Percentiles rank a stretch among this genome's conserved stretches.
Evolutionary conservation across 2,113 vertebrate species (phyloP).

Genomic region (Emydocephalus ijimae): DNA sequence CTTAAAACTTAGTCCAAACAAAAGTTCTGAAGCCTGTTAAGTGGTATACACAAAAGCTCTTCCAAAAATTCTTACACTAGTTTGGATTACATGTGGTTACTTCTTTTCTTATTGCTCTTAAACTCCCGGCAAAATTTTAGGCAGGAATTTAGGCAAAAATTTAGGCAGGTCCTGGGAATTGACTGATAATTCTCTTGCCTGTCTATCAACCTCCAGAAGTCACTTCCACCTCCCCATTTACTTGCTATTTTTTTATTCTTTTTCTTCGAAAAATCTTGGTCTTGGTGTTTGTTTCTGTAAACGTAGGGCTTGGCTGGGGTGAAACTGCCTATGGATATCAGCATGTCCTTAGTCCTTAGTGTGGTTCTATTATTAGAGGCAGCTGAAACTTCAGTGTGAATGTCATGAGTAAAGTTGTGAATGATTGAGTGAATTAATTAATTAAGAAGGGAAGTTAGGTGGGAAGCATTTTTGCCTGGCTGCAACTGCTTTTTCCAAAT

Average conservation of each 20-base stretch:
- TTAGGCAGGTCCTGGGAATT: neutral
- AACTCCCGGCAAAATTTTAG: neutral
- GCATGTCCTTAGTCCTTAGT: neutral
- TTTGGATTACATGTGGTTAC: neutral
- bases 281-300: neutral
- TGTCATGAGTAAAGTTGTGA: neutral
- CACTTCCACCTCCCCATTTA: neutral
- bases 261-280: neutral
- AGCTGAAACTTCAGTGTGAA: neutral
- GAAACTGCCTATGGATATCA: neutral
- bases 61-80: neutral
- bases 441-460: too few relatives aligned
- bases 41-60: neutral
- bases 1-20: neutral
- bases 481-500: neutral
- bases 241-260: neutral
- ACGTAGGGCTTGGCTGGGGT: neutral
- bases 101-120: neutral
- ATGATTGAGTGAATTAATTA: too few relatives aligned
- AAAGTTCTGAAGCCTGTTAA: neutral
- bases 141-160: too few relatives aligned
- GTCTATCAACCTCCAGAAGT: neutral
- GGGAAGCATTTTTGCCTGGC: too few relatives aligned
- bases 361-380: neutral
- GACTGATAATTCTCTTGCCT: neutral